These are phyloP conservation scores for Perca flavescens DNA, from an alignment of 2,113 vertebrate species.

Conservation along the genomic window DNA sequence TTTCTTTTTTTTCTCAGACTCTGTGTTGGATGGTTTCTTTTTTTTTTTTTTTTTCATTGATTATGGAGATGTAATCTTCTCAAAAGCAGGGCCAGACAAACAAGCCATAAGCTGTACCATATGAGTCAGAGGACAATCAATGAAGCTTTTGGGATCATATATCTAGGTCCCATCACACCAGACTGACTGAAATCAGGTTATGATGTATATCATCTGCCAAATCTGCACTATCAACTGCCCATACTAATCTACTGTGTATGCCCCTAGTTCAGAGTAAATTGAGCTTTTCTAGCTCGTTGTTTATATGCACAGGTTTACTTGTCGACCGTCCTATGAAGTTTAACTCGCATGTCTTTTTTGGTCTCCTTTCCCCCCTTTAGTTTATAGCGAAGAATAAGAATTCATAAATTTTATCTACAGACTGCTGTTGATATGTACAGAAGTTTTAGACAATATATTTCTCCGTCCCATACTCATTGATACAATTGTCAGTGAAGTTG, in stretches of 20 bases:
- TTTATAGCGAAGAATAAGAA: neutral
- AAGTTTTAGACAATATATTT: slow-evolving; percentile 1
- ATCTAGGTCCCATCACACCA: slow-evolving; percentile 60
- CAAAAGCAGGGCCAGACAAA: slow-evolving; percentile 75
- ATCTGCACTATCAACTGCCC: slow-evolving; percentile 4
- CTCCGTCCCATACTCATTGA: neutral
- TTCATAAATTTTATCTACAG: neutral
- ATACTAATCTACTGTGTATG: neutral
- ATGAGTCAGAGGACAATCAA: slow-evolving; percentile 69
- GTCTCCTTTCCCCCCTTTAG: neutral
- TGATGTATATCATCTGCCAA: slow-evolving; percentile 49
- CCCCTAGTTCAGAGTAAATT: neutral
- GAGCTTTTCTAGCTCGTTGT: neutral
- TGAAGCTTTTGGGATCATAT: slow-evolving; percentile 58
- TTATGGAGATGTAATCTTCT: slow-evolving; percentile 83
- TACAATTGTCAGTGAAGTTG: neutral
- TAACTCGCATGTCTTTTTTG: neutral
- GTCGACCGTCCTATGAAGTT: neutral
- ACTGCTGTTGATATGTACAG: neutral
- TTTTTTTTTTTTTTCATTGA: slow-evolving; percentile 81
- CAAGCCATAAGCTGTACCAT: slow-evolving; percentile 64
- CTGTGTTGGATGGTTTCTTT: slow-evolving; percentile 51
- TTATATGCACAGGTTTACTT: neutral
- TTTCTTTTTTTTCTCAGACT: slow-evolving; percentile 30
- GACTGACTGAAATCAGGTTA: slow-evolving; percentile 53